Evolutionary conservation across 1,140 invertebrate genomes (phyloP), one percentile per base, ranked within the genome.

Genomic region (Hirudo medicinalis): DNA sequence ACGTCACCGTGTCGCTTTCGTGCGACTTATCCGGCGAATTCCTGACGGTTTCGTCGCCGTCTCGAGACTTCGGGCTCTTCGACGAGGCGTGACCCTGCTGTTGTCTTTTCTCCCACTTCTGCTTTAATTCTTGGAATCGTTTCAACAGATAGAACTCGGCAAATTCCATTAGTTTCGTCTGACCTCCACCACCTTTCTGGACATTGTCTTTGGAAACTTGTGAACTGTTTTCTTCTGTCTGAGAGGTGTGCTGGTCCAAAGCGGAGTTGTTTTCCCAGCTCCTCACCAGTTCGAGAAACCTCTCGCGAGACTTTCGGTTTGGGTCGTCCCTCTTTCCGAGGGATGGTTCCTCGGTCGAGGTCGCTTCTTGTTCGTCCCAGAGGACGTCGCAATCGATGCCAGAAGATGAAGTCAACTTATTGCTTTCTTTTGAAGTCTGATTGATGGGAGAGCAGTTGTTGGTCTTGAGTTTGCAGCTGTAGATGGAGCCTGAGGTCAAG

Each of bases 251-350:
- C 36, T 40, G 43, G 13, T 49, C 43, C 5, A 13, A 49, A 13
- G 43, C 43, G 13, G 43, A 49, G 11, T 20, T 72, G 15, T 57
- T 63, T 49, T 74, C 73, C 73, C 73, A 74, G 8, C 43, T 20
- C 19, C 54, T 60, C n/a, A 72, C 55, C 15, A 74, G 57, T 32
- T 72, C 63, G 54, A 72, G 71, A 67, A 72, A 74, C 54, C 68
- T 71, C 71, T 70, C 69, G 6, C 55, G 57, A 40, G 67, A 55
- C 69, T 54, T 25, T 75, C 76, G 60, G 76, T 75, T 17, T 75
- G 67, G 9, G 76, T 76, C 72, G 75, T 74, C 49, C 75, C 75
- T 0, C 75, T 77, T 57, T 76, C 67, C 70, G 60, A 72, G 43
- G 32, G 25, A 54, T 2, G 15, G n/a, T 8, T 32, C 19, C 17